These are phyloP conservation scores for Maniola jurtina DNA, from an alignment of 1,140 invertebrate species.

Conservation along the genomic window DNA sequence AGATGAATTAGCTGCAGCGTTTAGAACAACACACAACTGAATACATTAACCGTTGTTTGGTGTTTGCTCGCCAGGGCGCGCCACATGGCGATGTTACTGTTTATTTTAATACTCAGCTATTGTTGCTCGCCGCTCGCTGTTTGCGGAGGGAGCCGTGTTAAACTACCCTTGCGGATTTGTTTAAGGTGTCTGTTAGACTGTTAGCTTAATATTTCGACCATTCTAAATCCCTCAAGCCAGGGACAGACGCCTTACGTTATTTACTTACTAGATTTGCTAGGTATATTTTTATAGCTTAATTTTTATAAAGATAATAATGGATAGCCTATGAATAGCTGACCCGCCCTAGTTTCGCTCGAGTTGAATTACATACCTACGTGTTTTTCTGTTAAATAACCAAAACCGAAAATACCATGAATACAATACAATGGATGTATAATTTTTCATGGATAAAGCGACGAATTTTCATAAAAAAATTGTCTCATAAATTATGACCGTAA, in stretches of 20 bases:
- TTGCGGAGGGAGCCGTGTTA: constrained; percentile 65
- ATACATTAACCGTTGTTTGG: constrained; percentile 67
- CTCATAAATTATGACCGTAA: too few relatives aligned
- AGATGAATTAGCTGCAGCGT: constrained; percentile 25
- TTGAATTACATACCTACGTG: too few relatives aligned
- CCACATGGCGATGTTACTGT: constrained; percentile 69
- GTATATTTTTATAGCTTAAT: background rate
- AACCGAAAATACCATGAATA: too few relatives aligned
- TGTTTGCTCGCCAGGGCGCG: constrained; percentile 58
- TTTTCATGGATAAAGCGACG: too few relatives aligned
- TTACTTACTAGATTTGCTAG: background rate
- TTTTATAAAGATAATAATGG: too few relatives aligned
- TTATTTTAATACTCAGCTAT: constrained; percentile 76
- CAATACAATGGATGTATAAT: too few relatives aligned
- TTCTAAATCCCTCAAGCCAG: constrained; percentile 7
- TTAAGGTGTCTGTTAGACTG: constrained; percentile 44
- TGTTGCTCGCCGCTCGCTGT: constrained; percentile 58
- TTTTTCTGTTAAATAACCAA: too few relatives aligned
- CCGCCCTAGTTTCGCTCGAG: too few relatives aligned
- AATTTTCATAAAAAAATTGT: too few relatives aligned
- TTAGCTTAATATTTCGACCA: constrained; percentile 27
- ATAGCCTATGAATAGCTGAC: too few relatives aligned
- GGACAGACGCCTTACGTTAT: background rate
- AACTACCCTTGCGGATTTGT: constrained; percentile 67
- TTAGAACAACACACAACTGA: constrained; percentile 39